Percentiles rank a stretch among this genome's conserved stretches.
Evolutionary conservation across 2,888 invertebrate species (phyloP).

Genomic region (Petrolisthes manimaculis): DNA sequence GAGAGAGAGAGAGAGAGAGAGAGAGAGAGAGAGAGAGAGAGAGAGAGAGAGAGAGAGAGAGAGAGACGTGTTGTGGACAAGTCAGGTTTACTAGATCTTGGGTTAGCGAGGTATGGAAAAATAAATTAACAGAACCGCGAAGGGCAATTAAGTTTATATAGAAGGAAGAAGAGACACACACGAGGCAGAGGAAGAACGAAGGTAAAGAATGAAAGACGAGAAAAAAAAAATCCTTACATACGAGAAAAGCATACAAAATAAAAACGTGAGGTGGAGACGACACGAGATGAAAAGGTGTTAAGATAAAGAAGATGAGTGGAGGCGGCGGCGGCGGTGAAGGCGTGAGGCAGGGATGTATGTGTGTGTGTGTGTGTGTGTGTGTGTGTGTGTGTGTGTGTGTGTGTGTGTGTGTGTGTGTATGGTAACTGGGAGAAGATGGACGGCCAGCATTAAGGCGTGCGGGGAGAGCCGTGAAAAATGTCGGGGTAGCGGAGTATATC

Average conservation of each 20-base stretch:
- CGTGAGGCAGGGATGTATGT: neutral
- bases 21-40: neutral
- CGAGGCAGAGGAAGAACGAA: no score
- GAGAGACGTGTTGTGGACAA: neutral
- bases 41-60: neutral
- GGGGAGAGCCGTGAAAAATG: neutral
- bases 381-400: constrained; percentile 12
- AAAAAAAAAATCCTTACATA: no score
- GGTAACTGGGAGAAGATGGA: neutral
- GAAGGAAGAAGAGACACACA: neutral
- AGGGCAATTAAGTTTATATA: neutral
- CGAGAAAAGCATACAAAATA: no score
- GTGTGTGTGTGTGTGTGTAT: neutral
- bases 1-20: neutral
- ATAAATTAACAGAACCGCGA: neutral
- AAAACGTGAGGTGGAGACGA: neutral
- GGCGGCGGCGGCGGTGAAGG: no score
- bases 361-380: constrained; percentile 15
- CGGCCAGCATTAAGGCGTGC: neutral
- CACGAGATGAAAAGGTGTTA: neutral
- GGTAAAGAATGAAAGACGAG: no score
- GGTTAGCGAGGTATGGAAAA: neutral
- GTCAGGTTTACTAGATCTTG: neutral
- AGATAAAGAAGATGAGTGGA: neutral
- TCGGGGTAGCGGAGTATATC: neutral